Evolutionary conservation across 1,140 invertebrate species (phyloP).

Genomic region (Elymnias hypermnestra): DNA sequence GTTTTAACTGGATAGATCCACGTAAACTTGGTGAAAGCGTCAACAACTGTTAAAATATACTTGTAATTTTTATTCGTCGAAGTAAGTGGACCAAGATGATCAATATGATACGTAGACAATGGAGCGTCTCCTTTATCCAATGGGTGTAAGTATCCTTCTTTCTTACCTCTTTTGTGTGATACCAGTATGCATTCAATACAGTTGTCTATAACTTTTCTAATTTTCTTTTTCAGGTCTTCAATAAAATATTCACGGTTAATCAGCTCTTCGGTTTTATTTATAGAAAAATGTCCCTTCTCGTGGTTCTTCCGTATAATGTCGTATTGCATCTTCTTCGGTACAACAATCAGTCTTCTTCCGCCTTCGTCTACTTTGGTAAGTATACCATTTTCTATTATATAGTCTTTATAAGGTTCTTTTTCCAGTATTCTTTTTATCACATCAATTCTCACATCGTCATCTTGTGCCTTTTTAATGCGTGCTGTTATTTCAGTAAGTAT

Average conservation of each 20-base stretch:
- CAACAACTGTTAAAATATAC: constrained; percentile 37
- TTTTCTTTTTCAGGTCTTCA: constrained; percentile 37
- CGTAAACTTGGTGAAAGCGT: constrained; percentile 36
- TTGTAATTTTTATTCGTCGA: constrained; percentile 32
- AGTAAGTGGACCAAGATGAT: constrained; percentile 29
- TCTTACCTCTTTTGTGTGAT: constrained; percentile 43
- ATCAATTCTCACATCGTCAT: constrained; percentile 25
- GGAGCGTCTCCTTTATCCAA: constrained; percentile 37
- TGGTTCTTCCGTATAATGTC: constrained; percentile 41
- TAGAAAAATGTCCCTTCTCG: constrained; percentile 48
- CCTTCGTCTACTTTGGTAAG: constrained; percentile 30
- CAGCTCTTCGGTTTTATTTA: constrained; percentile 47
- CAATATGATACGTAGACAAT: constrained; percentile 29
- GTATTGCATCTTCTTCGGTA: constrained; percentile 34
- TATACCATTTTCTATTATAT: constrained; percentile 27
- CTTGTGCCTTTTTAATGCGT: constrained; percentile 24
- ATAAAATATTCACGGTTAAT: constrained; percentile 55
- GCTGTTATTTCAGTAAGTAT: constrained; percentile 19
- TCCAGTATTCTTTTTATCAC: constrained; percentile 29
- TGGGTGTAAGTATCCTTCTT: constrained; percentile 45
- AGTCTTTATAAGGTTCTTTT: constrained; percentile 25
- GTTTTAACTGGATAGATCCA: constrained; percentile 39
- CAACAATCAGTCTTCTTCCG: constrained; percentile 28
- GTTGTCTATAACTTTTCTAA: constrained; percentile 37
- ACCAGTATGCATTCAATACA: constrained; percentile 45